phyloP scores from a whole-genome alignment of 2,888 invertebrate species.

The Heliconius ismenius region DNA sequence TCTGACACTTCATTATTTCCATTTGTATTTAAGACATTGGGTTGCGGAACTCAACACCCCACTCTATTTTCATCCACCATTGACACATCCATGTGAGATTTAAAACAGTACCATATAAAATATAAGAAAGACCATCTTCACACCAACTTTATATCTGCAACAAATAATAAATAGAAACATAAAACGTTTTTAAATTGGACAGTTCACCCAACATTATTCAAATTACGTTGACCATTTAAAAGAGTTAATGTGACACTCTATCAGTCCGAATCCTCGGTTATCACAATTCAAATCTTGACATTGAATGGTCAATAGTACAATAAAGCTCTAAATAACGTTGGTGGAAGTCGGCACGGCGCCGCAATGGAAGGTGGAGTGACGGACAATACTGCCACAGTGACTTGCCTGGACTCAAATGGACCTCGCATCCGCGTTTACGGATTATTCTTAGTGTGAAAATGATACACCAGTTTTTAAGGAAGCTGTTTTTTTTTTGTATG shows the following conservation, averaged over 20 bases:
- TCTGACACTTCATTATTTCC: too few species aligned
- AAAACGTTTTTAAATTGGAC: slow-evolving; percentile 41
- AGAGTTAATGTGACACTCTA: slow-evolving; percentile 64
- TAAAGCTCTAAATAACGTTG: slow-evolving; percentile 77
- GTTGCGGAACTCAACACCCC: too few species aligned
- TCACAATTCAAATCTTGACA: slow-evolving; percentile 70
- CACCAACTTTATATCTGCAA: neutral
- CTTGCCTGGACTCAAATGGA: slow-evolving; percentile 59
- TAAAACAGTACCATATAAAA: neutral
- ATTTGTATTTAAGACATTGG: too few species aligned
- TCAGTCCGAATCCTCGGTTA: slow-evolving; percentile 73
- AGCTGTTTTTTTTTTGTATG: slow-evolving; percentile 25
- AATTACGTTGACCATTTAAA: slow-evolving; percentile 49
- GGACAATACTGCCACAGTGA: slow-evolving; percentile 71
- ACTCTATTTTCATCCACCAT: neutral
- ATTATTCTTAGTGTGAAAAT: slow-evolving; percentile 61
- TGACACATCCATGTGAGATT: neutral
- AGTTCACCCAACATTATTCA: slow-evolving; percentile 44
- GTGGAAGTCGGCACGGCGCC: slow-evolving; percentile 74
- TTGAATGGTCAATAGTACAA: slow-evolving; percentile 70
- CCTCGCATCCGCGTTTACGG: slow-evolving; percentile 65
- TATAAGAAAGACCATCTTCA: neutral
- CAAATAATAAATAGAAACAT: slow-evolving; percentile 17
- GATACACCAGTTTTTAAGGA: slow-evolving; percentile 53
- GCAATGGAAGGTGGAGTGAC: slow-evolving; percentile 72